These are phyloP conservation scores for Syrrhaptes paradoxus DNA, from an alignment of 2,113 vertebrate genomes.

Conservation along the genomic window DNA sequence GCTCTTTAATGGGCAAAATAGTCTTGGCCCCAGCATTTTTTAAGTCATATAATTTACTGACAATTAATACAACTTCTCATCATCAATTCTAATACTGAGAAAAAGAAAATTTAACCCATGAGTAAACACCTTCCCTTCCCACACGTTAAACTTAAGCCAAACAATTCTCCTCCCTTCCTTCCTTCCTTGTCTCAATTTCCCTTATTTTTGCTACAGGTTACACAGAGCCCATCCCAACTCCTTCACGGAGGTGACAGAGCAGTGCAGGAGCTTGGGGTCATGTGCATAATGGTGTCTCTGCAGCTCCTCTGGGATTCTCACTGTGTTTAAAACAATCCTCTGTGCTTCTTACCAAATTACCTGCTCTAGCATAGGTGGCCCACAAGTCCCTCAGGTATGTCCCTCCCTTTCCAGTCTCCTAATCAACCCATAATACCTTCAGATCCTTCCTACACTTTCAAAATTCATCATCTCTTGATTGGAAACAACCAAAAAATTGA, in stretches of 20 bases:
- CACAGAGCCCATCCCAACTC: accelerated
- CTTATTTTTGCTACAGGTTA: not conserved
- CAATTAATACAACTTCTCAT: not conserved
- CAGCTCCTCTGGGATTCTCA: not conserved
- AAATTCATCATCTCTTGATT: not conserved
- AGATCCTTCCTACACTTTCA: not conserved
- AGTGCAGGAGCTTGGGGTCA: not conserved
- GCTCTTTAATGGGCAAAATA: not conserved
- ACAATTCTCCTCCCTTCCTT: not conserved
- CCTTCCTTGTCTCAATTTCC: not conserved
- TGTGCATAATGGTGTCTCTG: not conserved
- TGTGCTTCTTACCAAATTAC: not conserved
- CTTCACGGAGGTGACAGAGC: not conserved
- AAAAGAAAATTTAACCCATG: not conserved
- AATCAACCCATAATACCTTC: not conserved
- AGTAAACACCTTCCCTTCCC: not conserved
- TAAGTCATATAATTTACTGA: not conserved
- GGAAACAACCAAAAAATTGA: not conserved
- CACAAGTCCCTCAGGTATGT: not conserved
- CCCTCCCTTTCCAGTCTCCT: not conserved
- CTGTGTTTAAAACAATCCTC: not conserved
- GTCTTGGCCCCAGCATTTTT: not conserved
- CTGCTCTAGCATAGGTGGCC: not conserved
- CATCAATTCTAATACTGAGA: not conserved
- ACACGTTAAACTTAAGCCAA: not conserved